These are phyloP conservation scores for Ceratina calcarata DNA, from an alignment of 1,140 invertebrate species.

Conservation along the genomic window DNA sequence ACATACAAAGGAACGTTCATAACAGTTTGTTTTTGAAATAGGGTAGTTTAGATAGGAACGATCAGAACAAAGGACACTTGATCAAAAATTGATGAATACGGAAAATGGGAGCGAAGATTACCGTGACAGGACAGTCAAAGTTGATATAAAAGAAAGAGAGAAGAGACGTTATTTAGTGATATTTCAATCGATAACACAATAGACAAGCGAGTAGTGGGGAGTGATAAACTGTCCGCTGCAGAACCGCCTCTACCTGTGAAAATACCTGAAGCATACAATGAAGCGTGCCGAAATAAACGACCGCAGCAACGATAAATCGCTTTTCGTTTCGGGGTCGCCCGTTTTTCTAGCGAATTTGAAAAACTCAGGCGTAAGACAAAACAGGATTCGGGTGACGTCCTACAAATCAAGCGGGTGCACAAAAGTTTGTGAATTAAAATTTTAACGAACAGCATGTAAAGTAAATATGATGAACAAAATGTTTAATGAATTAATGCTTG, in stretches of 20 bases:
- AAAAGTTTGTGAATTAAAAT: too few species aligned
- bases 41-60: background rate
- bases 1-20: background rate
- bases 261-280: slow-evolving; percentile 5
- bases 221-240: slow-evolving; percentile 3
- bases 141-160: background rate
- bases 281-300: slow-evolving; percentile 3
- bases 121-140: background rate
- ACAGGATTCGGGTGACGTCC: background rate
- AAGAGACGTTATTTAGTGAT: background rate
- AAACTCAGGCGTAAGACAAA: background rate
- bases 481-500: too few species aligned
- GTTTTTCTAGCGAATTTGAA: background rate
- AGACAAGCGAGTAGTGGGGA: background rate
- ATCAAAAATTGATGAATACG: background rate
- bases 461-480: too few species aligned
- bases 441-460: too few species aligned
- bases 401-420: background rate
- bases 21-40: too few species aligned
- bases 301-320: background rate
- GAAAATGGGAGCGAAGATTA: background rate
- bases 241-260: slow-evolving; percentile 2
- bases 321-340: background rate
- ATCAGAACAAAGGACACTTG: background rate
- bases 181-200: slow-evolving; percentile 2